Percentiles rank a stretch among this genome's conserved stretches.
These are phyloP conservation scores for Drosophila acutilabella DNA, from an alignment of 2,888 invertebrate genomes.

Conservation along the genomic window DNA sequence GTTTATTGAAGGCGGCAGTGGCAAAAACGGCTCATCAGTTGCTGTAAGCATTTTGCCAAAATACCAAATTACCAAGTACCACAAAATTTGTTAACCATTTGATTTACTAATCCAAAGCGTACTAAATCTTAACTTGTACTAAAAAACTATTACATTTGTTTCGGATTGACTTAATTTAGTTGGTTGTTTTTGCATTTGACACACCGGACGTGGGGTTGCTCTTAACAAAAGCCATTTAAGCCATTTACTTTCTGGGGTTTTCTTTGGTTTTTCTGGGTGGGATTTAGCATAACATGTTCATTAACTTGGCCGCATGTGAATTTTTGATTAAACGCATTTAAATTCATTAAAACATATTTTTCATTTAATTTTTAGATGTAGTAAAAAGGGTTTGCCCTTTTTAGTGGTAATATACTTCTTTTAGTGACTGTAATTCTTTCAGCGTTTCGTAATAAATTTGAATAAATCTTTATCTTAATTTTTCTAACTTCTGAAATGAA, in stretches of 20 bases:
- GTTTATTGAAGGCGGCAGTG: constrained; percentile 94
- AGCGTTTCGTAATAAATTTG: no score
- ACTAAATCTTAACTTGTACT: constrained; percentile 33
- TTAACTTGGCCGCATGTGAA: not conserved
- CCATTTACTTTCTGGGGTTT: constrained; percentile 6
- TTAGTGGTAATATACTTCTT: not conserved
- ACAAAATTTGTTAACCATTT: constrained; percentile 22
- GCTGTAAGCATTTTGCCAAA: constrained; percentile 88
- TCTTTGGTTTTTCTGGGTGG: not conserved
- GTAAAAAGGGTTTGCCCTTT: not conserved
- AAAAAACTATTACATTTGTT: constrained; percentile 12
- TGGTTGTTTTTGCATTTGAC: constrained; percentile 6
- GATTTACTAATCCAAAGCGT: constrained; percentile 21
- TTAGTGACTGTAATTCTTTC: not conserved
- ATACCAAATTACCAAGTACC: not conserved
- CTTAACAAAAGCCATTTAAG: not conserved
- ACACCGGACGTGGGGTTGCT: constrained; percentile 13
- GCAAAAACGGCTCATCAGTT: constrained; percentile 98
- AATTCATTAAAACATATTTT: not conserved
- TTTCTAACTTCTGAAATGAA: constrained; percentile 21
- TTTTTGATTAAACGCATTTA: not conserved
- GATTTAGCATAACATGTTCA: constrained; percentile 9
- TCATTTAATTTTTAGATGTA: constrained; percentile 1
- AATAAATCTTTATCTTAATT: no score
- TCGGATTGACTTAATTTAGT: constrained; percentile 15